phyloP scores from a whole-genome alignment of 1,140 invertebrate species.

The Eurosta solidaginis region DNA sequence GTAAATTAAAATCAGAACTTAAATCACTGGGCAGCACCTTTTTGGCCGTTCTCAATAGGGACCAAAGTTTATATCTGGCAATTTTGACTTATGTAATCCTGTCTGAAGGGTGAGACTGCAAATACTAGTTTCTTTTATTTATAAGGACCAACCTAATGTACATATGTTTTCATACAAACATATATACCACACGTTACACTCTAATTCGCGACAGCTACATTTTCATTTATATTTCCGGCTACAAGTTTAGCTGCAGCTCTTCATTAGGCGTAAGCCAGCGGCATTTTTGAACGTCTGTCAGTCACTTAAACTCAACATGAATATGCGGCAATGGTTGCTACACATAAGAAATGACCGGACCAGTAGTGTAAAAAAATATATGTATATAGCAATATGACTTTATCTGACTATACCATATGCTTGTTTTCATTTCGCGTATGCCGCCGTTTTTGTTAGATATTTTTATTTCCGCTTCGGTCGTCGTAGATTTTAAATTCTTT shows the following conservation, averaged over 20 bases:
- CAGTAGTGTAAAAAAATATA: background rate
- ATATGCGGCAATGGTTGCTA: background rate
- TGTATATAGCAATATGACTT: background rate
- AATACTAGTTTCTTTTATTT: too few species aligned
- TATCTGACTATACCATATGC: background rate
- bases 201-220: background rate
- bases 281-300: slow-evolving; percentile 1
- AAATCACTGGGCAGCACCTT: too few species aligned
- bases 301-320: background rate
- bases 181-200: background rate
- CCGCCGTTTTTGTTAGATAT: background rate
- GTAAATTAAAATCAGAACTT: too few species aligned
- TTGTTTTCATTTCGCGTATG: background rate
- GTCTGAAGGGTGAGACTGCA: too few species aligned
- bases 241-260: background rate
- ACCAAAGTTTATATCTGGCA: too few species aligned
- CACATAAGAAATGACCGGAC: too few species aligned
- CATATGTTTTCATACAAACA: too few species aligned
- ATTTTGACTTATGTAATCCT: too few species aligned
- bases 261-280: too few species aligned
- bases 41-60: too few species aligned
- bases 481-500: background rate
- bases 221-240: background rate
- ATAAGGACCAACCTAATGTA: too few species aligned
- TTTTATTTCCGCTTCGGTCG: background rate